phyloP scores from a whole-genome alignment of 2,888 invertebrate species.

The Nymphalis polychloros region DNA sequence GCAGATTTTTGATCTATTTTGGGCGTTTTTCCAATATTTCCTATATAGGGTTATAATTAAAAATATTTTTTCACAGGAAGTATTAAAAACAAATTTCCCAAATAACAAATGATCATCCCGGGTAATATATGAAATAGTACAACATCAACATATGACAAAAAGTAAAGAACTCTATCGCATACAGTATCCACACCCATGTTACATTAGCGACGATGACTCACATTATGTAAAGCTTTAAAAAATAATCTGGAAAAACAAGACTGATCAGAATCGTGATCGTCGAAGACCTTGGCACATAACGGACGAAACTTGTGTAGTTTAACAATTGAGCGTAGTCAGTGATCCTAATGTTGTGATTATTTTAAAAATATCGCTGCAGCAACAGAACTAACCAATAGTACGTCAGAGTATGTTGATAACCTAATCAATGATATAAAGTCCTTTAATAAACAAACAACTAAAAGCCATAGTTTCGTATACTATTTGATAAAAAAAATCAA shows the following conservation, averaged over 20 bases:
- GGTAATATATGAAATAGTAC: too few species aligned
- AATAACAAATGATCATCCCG: too few species aligned
- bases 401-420: too few species aligned
- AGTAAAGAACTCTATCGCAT: not conserved
- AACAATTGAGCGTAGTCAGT: not conserved
- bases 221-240: constrained; percentile 32
- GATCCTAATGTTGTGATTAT: not conserved
- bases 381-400: not conserved
- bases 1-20: too few species aligned
- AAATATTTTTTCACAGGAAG: too few species aligned
- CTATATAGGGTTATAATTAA: too few species aligned
- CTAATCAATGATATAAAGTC: too few species aligned
- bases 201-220: constrained; percentile 32
- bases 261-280: constrained; percentile 32
- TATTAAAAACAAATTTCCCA: too few species aligned
- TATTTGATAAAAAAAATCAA: too few species aligned
- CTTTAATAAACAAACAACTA: too few species aligned
- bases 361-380: not conserved
- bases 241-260: constrained; percentile 33
- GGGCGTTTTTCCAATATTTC: too few species aligned
- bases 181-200: constrained; percentile 18
- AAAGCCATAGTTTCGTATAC: too few species aligned
- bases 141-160: not conserved
- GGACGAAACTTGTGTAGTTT: constrained; percentile 27
- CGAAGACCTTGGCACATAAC: constrained; percentile 38